Conservation (phyloP, 1,140 invertebrate species). For the Drosophila pallidifrons region DNA sequence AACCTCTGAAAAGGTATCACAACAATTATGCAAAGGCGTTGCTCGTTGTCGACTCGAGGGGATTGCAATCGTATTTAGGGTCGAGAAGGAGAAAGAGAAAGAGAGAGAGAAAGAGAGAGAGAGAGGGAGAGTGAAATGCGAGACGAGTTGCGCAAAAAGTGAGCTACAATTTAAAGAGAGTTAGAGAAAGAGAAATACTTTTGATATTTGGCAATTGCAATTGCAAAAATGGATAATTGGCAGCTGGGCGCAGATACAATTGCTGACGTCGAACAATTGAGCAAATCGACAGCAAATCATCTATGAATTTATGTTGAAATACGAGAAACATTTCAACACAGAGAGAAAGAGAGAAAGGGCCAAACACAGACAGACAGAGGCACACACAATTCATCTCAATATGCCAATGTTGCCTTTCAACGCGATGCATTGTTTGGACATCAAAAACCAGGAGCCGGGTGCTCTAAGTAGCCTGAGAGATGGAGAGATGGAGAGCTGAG, state of each 20-base stretch:
- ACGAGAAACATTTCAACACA: slow-evolving; percentile 30
- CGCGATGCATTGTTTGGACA: slow-evolving; percentile 77
- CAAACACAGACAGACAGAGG: slow-evolving; percentile 22
- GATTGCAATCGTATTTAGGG: slow-evolving; percentile 36
- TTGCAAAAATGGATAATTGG: slow-evolving; percentile 10
- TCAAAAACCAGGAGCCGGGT: slow-evolving; percentile 47
- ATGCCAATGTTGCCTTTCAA: slow-evolving; percentile 80
- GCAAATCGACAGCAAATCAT: slow-evolving; percentile 38
- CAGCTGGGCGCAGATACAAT: slow-evolving; percentile 30
- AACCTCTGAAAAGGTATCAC: slow-evolving; percentile 5
- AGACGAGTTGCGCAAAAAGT: slow-evolving; percentile 26
- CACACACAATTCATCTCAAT: slow-evolving; percentile 72
- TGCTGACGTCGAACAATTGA: slow-evolving; percentile 31
- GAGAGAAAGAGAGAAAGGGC: slow-evolving; percentile 22
- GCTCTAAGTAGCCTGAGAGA: slow-evolving; percentile 56
- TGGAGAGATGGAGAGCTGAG: not conserved
- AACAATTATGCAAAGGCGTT: slow-evolving; percentile 28
- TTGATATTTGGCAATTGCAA: slow-evolving; percentile 20
- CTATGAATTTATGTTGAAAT: slow-evolving; percentile 43
- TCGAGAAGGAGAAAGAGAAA: not conserved
- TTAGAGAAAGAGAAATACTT: not conserved
- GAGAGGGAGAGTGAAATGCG: no score
- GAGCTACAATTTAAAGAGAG: slow-evolving; percentile 29
- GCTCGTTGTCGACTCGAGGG: not conserved
- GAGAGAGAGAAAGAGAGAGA: no score